Evolutionary conservation across 1,140 invertebrate genomes (phyloP), one percentile per base, ranked within the genome.

Genomic region (Eumeta japonica): DNA sequence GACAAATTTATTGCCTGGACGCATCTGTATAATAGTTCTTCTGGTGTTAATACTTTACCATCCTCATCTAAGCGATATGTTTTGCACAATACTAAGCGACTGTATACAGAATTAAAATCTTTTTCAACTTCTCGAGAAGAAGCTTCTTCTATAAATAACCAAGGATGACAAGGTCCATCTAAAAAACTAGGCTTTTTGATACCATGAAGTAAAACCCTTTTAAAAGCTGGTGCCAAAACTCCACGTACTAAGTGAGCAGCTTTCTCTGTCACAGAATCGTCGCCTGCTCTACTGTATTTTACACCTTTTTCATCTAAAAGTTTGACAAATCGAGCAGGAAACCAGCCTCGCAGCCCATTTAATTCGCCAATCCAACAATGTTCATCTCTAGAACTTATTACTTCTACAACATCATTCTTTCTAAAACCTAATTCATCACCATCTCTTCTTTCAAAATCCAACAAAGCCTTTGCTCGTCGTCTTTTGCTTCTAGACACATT

Each of bases 341-440:
- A 99, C 97, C 97, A 99, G 24, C 97, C 97, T 65, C 92, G 79
- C 18, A 97, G 68, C 2, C 97, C 97, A 82, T 99, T 98, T 2
- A 99, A 68, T 75, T 99, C 97, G 31, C 97, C 97, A 44, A 98
- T 88, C 97, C 97, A 99, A 70, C 97, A 99, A 68, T 99, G 96
- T 63, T 99, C 97, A 79, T 99, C 97, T 66, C 94, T 94, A 60
- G 95, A 93, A 57, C 92, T 97, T 16, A 99, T 88, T 19, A 99
- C 92, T 30, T 92, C 97, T 28, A 98, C 97, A 11, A 98, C 93
- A 75, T 98, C 95, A 81, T 98, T 98, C 75, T 95, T 96, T 33
- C 94, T 81, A 74, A 99, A 99, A 16, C 96, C 96, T 15, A 99
- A 76, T 76, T 99, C 97, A 78, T 99, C 96, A 60, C 97, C 94